Base-by-base conservation (phyloP, 2,888 invertebrate genomes). In the Cylloceria caligata region DNA sequence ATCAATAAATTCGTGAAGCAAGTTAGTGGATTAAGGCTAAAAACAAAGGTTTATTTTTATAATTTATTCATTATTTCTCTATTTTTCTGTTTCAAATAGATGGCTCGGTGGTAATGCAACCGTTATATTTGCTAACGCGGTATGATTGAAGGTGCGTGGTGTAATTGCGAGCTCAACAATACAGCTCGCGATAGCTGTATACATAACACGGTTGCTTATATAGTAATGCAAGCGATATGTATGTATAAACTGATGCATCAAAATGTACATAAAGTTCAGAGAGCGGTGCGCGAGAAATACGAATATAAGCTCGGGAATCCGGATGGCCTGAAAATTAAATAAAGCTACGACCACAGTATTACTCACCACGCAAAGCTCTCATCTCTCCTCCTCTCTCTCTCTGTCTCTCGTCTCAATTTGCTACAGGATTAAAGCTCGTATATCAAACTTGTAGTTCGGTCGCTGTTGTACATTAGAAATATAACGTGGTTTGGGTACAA, bases 291-390 rank as follows among this genome's bases (percentile, higher is more conserved):
- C 6, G 52, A 55, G 55, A 71, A 42, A 71, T 27, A 71, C 69
- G 42, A 27, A 71, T 57, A 71, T 71, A 71, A 71, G 39, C 71
- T 57, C 42, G 55, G 16, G 42, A 71, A 71, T 55, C 42, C 55
- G 39, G 19, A 42, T n/a, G 27, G 42, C 9, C 42, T 55, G 55
- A 71, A 69, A 71, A 71, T 57, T 27, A 71, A 71, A 71, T 71
- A 71, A 27, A 57, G 71, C 27, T 45, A 55, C 71, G 19, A 71
- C 55, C 71, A 13, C 39, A 71, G 65, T 67, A n/a, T 0, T 24
- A 11, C 9, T 9, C 49, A 11, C 49, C 52, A 21, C 49, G 49
- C 49, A 21, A 49, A 21, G 9, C 49, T 21, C 52, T 52, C 52
- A 9, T 24, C 2, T 49, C 52, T 52, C n/a, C n/a, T n/a, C n/a